These are phyloP conservation scores for Rhegmatorhina hoffmannsi DNA, from an alignment of 2,113 vertebrate genomes.

Conservation along the genomic window DNA sequence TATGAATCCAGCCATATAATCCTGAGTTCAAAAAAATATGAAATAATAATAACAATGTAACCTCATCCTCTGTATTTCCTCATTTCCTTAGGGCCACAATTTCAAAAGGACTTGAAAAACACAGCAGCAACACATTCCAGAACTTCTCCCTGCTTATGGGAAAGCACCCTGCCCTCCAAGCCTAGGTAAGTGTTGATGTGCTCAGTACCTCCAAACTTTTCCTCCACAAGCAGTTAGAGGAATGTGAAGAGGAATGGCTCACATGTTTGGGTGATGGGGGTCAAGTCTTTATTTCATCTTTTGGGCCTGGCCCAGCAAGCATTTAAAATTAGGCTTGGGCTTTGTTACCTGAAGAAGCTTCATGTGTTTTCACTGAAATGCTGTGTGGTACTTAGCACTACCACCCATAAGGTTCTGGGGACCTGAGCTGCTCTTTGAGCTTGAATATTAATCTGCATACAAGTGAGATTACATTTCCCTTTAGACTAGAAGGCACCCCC, in stretches of 20 bases:
- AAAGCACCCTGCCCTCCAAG: conserved; percentile 32
- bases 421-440: neutral
- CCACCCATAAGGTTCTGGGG: neutral
- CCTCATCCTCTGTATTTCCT: conserved; percentile 51
- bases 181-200: conserved; percentile 13
- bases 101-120: conserved; percentile 64
- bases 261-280: neutral
- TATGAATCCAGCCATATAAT: conserved; percentile 11
- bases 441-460: neutral
- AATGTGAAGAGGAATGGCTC: neutral
- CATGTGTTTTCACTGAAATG: neutral
- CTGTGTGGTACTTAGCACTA: neutral
- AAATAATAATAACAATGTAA: conserved; percentile 60
- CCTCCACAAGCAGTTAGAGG: neutral
- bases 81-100: conserved; percentile 51
- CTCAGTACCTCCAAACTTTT: neutral
- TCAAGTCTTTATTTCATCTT: conserved; percentile 1
- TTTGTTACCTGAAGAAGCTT: neutral
- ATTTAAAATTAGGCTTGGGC: neutral
- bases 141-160: conserved; percentile 45
- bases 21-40: conserved; percentile 23
- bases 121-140: conserved; percentile 59
- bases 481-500: neutral
- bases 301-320: neutral
- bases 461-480: neutral